Evolutionary conservation across 2,888 invertebrate genomes (phyloP).

Genomic region (Campaea margaritaria): DNA sequence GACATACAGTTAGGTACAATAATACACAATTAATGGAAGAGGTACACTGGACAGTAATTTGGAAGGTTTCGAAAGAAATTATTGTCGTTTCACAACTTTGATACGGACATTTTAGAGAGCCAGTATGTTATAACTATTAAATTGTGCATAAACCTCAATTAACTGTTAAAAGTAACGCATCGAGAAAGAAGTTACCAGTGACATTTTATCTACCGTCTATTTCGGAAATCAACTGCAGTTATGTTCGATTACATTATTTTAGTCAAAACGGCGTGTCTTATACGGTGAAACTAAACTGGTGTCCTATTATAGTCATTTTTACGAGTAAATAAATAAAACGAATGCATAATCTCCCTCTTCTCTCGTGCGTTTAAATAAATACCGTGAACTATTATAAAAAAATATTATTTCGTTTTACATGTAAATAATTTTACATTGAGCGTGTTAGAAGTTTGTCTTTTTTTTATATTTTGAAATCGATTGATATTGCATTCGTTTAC

Average conservation of each 20-base stretch:
- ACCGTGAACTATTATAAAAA: no score
- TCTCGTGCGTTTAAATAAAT: no score
- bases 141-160: conserved; percentile 10
- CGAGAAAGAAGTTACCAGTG: background rate
- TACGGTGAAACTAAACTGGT: background rate
- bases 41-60: conserved; percentile 36
- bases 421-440: conserved; percentile 6
- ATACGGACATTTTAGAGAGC: conserved; percentile 45
- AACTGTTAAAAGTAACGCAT: background rate
- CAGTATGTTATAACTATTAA: conserved; percentile 4
- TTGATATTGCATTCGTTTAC: background rate
- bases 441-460: background rate
- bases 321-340: background rate
- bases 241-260: background rate
- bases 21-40: background rate
- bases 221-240: background rate
- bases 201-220: no score
- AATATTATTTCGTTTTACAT: background rate
- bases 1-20: conserved; percentile 25
- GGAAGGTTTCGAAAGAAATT: conserved; percentile 54
- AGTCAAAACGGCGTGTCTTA: background rate
- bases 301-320: background rate
- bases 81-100: conserved; percentile 80
- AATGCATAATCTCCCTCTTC: no score
- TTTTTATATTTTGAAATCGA: background rate